Base-by-base conservation (phyloP, 2,113 vertebrate genomes). In the Trogon surrucura region DNA sequence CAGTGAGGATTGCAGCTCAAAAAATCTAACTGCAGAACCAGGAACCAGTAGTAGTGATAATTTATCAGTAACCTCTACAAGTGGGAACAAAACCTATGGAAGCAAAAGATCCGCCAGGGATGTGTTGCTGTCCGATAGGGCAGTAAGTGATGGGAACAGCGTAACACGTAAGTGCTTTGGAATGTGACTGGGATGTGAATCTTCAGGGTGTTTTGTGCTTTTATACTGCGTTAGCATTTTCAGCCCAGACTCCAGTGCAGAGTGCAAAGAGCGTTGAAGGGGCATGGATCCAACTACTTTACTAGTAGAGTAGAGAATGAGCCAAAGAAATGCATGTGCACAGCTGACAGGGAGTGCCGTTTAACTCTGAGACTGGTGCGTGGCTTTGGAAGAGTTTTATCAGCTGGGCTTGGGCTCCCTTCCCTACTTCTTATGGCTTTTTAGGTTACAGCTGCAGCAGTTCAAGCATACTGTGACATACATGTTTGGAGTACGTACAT, bases 91-190 rank as follows among this genome's bases (percentile, higher is more conserved):
- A 85, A 48, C 27, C 19, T 22, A 34, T 65, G 10, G 4, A 17
- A 51, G 21, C 74, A 54, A 16, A 93, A 79, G 38, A 62, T 34
- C 3, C 9, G 6, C 50, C 8, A 38, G 22, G 25, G 10, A 51
- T 36, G 51, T 41, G n/a, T 11, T 38, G 20, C 32, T 2, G 1
- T 2, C 14, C 5, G 3, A 20, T 18, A 32, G 13, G 3, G 1
- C 29, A 44, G 41, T 5, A 83, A 82, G 34, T 16, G n/a, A 44
- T 47, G 5, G 0, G 36, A 60, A n/a, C n/a, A 48, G 20, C 8
- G 6, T 36, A 38, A 89, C 73, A 85, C 1, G 12, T 94, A 89
- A 12, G 51, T 78, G 20, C 27, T 62, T 83, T 80, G 51, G 32
- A 67, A 26, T 25, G 41, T 47, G 21, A 5, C 53, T 48, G 71